Evolutionary conservation across 2,797 vertebrate genomes (phyloP).

Genomic region (Sebastes vulpes): DNA sequence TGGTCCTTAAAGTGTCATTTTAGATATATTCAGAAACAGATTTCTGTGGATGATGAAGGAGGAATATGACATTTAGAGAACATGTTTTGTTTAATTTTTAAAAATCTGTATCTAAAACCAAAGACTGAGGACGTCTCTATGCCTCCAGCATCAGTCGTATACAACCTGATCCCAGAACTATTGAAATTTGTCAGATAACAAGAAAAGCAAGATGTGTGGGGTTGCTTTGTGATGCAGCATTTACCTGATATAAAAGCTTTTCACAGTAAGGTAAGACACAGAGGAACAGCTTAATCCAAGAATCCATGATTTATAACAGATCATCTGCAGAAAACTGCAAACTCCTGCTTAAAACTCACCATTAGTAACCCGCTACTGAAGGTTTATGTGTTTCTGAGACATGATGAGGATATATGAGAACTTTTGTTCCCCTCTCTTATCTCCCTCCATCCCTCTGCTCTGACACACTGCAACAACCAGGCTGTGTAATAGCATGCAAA

Average conservation of each 20-base stretch:
- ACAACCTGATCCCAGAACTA: not conserved
- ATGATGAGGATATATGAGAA: not conserved
- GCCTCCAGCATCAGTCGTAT: not conserved
- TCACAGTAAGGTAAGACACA: not conserved
- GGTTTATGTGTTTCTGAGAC: not conserved
- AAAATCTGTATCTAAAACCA: not conserved
- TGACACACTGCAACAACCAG: slow-evolving; percentile 14
- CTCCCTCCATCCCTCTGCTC: not conserved
- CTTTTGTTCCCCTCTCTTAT: not conserved
- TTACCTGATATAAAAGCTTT: not conserved
- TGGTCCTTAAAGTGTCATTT: not conserved
- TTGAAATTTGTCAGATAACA: not conserved
- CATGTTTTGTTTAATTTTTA: not conserved
- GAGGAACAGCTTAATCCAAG: not conserved
- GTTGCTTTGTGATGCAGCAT: not conserved
- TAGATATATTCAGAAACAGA: not conserved
- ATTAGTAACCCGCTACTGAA: not conserved
- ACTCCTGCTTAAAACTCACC: not conserved
- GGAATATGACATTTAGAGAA: not conserved
- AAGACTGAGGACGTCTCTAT: not conserved
- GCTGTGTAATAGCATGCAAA: not conserved
- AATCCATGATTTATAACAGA: not conserved
- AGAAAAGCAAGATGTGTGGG: not conserved
- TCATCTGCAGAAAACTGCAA: not conserved
- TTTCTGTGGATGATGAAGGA: not conserved